A percentile compares a stretch with the other conserved stretches of the same genome.
These are phyloP conservation scores for Sphyrna mokarran DNA, from an alignment of 2,113 vertebrate species.

Conservation along the genomic window DNA sequence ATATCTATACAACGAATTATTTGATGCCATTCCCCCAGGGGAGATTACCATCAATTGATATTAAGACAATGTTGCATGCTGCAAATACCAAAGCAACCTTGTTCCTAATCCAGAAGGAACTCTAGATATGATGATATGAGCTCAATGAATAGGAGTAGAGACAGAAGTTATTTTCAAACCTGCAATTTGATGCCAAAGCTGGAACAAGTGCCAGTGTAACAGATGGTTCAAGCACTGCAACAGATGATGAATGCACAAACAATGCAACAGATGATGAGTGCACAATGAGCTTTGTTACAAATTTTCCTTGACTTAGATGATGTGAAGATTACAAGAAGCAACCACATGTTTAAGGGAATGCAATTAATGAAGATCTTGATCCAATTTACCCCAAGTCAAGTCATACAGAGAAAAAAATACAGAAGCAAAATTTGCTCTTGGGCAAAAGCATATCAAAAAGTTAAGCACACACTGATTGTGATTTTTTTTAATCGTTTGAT, in stretches of 20 bases:
- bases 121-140: too few species aligned
- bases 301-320: too few species aligned
- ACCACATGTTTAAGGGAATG: neutral
- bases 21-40: neutral
- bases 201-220: slow-evolving; percentile 26
- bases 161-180: neutral
- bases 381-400: neutral
- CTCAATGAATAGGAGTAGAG: neutral
- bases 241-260: neutral
- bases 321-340: neutral
- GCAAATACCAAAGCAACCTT: neutral
- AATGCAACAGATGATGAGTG: neutral
- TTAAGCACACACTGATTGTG: neutral
- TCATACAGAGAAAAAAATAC: too few species aligned
- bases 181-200: neutral
- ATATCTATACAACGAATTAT: neutral
- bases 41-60: neutral
- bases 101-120: neutral
- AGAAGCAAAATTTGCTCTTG: neutral
- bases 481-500: neutral
- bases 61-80: neutral
- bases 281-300: neutral
- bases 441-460: neutral
- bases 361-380: neutral
- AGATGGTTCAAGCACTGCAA: neutral